These are phyloP conservation scores for Patiria pectinifera DNA, from an alignment of 53 echinoderm and acorn worm species.

Conservation along the genomic window DNA sequence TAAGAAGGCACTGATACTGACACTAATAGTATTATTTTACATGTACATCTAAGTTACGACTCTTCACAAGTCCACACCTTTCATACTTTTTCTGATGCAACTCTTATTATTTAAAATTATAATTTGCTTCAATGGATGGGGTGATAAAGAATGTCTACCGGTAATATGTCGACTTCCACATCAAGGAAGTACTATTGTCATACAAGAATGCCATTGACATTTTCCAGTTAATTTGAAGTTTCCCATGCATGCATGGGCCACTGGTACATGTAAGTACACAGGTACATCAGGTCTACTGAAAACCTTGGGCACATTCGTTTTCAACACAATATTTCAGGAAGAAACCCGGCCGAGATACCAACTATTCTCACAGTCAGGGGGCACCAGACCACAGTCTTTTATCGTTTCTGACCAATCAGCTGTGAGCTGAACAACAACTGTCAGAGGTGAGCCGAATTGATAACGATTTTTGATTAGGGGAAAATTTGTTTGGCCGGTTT, in stretches of 20 bases:
- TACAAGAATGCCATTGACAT: neutral
- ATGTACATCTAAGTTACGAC: too few species aligned
- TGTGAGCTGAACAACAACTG: neutral
- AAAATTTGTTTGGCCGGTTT: slow-evolving; percentile 4
- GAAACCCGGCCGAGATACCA: neutral
- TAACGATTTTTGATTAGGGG: slow-evolving; percentile 42
- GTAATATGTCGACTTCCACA: neutral
- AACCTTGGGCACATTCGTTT: neutral
- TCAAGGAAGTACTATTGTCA: neutral
- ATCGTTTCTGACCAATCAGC: slow-evolving; percentile 24
- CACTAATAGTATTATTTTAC: too few species aligned
- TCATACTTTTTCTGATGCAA: neutral
- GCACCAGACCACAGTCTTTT: neutral
- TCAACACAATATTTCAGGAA: neutral
- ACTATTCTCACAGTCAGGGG: slow-evolving; percentile 8
- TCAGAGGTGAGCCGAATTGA: neutral
- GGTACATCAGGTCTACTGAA: neutral
- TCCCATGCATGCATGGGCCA: neutral
- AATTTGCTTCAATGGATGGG: neutral
- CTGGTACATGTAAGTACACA: too few species aligned
- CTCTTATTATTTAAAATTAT: neutral
- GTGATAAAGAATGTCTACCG: too few species aligned
- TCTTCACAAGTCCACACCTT: neutral
- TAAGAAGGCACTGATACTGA: too few species aligned
- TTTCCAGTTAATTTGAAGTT: neutral